Conservation (phyloP, 2,113 vertebrate species). For the Poecilia latipinna region DNA sequence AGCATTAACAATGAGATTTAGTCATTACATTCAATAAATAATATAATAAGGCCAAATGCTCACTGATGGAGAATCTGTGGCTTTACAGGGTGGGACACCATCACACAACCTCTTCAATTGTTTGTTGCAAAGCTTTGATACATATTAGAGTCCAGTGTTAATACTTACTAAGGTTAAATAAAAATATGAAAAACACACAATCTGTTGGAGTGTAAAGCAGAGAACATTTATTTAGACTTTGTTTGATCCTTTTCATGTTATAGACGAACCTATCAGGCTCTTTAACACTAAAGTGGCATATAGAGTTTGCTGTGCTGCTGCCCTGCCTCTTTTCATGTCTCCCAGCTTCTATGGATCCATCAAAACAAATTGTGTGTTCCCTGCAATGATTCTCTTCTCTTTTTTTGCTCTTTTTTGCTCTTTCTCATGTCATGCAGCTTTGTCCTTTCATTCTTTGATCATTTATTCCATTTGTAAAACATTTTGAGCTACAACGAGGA, state of each 20-base stretch:
- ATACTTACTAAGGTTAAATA: not conserved
- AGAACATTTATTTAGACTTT: slow-evolving; percentile 75
- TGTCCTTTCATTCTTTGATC: slow-evolving; percentile 59
- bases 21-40: too few species aligned
- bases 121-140: not conserved
- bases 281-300: slow-evolving; percentile 54
- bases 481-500: slow-evolving; percentile 62
- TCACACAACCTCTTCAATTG: slow-evolving; percentile 55
- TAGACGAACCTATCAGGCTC: slow-evolving; percentile 75
- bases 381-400: slow-evolving; percentile 15
- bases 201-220: slow-evolving; percentile 66
- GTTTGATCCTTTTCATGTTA: slow-evolving; percentile 71
- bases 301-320: slow-evolving; percentile 40
- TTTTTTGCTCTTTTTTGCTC: slow-evolving; percentile 17
- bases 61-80: slow-evolving; percentile 10
- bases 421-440: slow-evolving; percentile 44
- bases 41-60: not conserved
- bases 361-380: slow-evolving; percentile 32
- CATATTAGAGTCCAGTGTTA: not conserved
- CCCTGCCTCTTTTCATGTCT: slow-evolving; percentile 44
- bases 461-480: slow-evolving; percentile 64
- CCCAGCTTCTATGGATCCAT: slow-evolving; percentile 39
- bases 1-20: too few species aligned
- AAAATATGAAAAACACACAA: slow-evolving; percentile 27
- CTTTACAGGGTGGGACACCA: slow-evolving; percentile 42